phyloP scores from a whole-genome alignment of 2,113 vertebrate genomes.

The Malurus cyaneus region DNA sequence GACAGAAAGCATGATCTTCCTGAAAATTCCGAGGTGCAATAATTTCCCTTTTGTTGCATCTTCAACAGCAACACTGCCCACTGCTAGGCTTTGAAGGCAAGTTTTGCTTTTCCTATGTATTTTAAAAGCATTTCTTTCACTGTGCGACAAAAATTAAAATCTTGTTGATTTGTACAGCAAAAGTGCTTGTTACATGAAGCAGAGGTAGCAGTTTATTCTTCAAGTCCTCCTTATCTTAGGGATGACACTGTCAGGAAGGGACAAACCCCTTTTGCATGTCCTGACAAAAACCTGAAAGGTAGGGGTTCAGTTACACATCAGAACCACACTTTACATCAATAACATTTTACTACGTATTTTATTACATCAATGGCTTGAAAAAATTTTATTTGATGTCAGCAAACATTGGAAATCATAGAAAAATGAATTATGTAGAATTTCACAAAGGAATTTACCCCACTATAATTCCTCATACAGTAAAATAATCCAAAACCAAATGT shows the following conservation, averaged over 20 bases:
- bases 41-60: not conserved
- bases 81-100: not conserved
- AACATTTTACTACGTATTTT: conserved; percentile 52
- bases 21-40: not conserved
- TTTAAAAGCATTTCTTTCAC: not conserved
- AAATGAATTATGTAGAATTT: conserved; percentile 80
- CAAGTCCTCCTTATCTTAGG: not conserved
- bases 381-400: conserved; percentile 80
- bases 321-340: not conserved
- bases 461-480: conserved; percentile 72
- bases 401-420: conserved; percentile 81
- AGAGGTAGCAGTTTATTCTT: not conserved
- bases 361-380: conserved; percentile 79
- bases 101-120: not conserved
- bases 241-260: not conserved
- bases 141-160: not conserved
- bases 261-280: rapidly evolving
- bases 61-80: not conserved
- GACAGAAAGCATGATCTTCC: not conserved
- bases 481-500: conserved; percentile 70
- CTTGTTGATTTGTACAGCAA: not conserved
- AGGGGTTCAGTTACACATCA: not conserved
- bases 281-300: not conserved
- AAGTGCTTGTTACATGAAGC: not conserved
- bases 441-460: conserved; percentile 77